phyloP scores from a whole-genome alignment of 1,140 invertebrate species.

The Euwallacea similis region DNA sequence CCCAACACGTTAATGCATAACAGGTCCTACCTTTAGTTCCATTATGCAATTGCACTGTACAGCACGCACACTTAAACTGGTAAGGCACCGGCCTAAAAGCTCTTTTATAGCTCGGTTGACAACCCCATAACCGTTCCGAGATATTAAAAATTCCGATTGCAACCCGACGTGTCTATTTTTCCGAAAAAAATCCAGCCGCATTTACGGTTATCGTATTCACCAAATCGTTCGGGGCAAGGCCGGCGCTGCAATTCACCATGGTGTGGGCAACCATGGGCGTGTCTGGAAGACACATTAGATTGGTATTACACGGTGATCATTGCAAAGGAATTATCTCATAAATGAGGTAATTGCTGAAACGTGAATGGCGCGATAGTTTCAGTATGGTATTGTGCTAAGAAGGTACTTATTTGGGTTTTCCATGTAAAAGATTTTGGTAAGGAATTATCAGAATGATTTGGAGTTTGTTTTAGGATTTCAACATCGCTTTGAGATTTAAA shows the following conservation, averaged over 20 bases:
- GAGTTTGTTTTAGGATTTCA: no score
- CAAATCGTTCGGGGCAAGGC: slow-evolving; percentile 10
- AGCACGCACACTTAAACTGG: background rate
- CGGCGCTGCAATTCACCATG: slow-evolving; percentile 10
- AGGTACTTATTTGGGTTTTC: no score
- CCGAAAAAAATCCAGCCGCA: background rate
- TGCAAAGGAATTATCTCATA: no score
- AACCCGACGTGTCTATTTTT: slow-evolving; percentile 8
- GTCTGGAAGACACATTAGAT: slow-evolving; percentile 10
- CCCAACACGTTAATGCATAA: no score
- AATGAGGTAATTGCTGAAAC: no score
- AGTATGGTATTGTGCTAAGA: no score
- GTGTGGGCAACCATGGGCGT: slow-evolving; percentile 10
- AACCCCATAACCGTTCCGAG: background rate
- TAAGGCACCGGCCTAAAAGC: slow-evolving; percentile 2
- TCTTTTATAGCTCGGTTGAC: slow-evolving; percentile 2
- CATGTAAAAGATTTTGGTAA: no score
- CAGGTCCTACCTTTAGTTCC: no score
- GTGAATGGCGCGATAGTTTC: no score
- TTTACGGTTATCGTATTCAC: background rate
- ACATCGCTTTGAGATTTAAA: no score
- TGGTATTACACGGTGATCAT: no score
- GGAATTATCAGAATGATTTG: no score
- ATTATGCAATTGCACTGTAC: background rate
- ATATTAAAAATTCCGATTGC: slow-evolving; percentile 2